phyloP scores from a whole-genome alignment of 2,113 vertebrate species.

The Neolamprologus sp. region DNA sequence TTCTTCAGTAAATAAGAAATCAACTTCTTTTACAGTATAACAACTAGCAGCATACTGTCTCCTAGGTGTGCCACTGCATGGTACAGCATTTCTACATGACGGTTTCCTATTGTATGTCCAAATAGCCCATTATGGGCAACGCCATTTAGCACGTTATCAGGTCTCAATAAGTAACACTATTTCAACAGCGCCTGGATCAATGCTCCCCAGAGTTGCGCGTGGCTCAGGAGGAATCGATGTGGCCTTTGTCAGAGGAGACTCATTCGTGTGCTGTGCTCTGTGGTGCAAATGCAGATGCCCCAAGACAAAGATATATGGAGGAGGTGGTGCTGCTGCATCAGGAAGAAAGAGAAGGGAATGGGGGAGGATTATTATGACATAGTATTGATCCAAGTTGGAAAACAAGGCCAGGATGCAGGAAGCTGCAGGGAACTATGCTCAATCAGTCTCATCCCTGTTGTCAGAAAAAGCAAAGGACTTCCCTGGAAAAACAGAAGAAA shows the following conservation, averaged over 20 bases:
- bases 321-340: neutral
- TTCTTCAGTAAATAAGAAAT: neutral
- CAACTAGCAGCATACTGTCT: neutral
- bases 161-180: conserved; percentile 23
- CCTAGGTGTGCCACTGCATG: neutral
- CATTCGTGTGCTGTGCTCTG: neutral
- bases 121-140: conserved; percentile 3
- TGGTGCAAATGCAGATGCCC: neutral
- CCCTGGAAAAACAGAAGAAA: neutral
- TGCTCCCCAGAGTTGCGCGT: neutral
- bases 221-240: conserved; percentile 2
- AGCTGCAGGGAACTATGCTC: conserved; percentile 7
- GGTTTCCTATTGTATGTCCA: neutral
- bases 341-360: neutral
- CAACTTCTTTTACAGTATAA: neutral
- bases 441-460: neutral
- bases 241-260: neutral
- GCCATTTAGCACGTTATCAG: conserved; percentile 16
- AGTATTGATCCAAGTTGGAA: conserved; percentile 32
- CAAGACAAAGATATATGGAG: neutral
- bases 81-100: neutral
- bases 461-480: conserved; percentile 1
- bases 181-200: conserved; percentile 22
- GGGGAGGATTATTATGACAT: conserved; percentile 5
- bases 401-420: conserved; percentile 12